Evolutionary conservation across 2,797 vertebrate genomes (phyloP).

Genomic region (Anguilla pacifica): DNA sequence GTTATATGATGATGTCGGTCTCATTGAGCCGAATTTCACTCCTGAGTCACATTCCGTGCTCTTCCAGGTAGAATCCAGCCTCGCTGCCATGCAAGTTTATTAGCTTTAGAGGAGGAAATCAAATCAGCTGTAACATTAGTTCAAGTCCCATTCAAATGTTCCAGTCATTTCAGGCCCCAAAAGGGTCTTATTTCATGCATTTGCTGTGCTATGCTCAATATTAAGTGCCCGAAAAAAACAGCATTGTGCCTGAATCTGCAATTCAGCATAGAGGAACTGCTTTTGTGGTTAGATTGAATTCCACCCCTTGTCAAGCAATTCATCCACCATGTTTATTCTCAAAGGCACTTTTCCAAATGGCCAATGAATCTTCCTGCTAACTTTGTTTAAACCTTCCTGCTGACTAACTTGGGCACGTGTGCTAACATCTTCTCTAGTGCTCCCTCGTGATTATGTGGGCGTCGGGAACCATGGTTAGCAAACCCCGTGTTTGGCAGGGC

Average conservation of each 20-base stretch:
- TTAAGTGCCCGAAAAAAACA: not conserved
- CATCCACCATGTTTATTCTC: not conserved
- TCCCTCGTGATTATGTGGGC: not conserved
- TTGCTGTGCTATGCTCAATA: not conserved
- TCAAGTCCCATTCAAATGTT: not conserved
- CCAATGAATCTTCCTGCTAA: not conserved
- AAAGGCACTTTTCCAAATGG: not conserved
- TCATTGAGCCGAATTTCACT: not conserved
- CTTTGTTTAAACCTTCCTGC: not conserved
- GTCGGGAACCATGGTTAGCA: not conserved
- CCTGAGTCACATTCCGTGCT: not conserved
- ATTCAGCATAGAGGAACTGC: not conserved
- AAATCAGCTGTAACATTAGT: not conserved
- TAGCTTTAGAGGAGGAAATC: not conserved
- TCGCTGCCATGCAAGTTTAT: not conserved
- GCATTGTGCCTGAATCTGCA: not conserved
- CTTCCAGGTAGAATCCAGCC: not conserved
- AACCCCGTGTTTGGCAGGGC: not conserved
- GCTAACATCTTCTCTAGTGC: not conserved
- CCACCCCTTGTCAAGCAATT: not conserved
- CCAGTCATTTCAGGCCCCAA: not conserved
- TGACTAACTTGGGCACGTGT: not conserved
- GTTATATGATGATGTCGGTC: not conserved
- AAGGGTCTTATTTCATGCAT: not conserved
- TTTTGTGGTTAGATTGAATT: conserved; percentile 3